These are phyloP conservation scores for Podiceps cristatus DNA, from an alignment of 2,113 vertebrate genomes.

Conservation along the genomic window DNA sequence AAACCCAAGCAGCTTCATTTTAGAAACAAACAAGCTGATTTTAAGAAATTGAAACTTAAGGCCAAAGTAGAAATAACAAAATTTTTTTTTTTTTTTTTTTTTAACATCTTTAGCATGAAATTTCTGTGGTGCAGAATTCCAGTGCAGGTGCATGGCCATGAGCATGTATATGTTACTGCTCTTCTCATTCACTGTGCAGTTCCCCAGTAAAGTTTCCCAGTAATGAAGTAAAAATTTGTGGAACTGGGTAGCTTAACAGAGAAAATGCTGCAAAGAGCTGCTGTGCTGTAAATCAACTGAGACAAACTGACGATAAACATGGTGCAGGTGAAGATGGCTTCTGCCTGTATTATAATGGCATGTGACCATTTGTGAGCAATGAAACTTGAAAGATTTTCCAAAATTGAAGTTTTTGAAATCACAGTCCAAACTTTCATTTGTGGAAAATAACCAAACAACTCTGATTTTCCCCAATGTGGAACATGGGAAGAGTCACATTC, in stretches of 20 bases:
- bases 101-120: not conserved
- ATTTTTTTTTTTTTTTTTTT: not conserved
- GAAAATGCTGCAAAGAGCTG: not conserved
- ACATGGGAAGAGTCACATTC: not conserved
- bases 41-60: not conserved
- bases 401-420: not conserved
- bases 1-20: not conserved
- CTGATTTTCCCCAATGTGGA: not conserved
- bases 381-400: not conserved
- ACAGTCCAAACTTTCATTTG: not conserved
- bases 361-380: not conserved
- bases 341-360: not conserved
- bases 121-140: not conserved
- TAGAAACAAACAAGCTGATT: not conserved
- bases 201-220: not conserved
- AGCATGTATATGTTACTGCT: not conserved
- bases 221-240: not conserved
- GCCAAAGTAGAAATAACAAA: not conserved
- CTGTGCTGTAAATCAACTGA: not conserved
- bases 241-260: not conserved
- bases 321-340: not conserved
- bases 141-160: not conserved
- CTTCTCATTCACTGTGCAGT: not conserved
- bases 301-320: not conserved
- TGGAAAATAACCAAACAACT: not conserved